These are phyloP conservation scores for Lamproptera curius DNA, from an alignment of 2,888 invertebrate genomes.

Conservation along the genomic window DNA sequence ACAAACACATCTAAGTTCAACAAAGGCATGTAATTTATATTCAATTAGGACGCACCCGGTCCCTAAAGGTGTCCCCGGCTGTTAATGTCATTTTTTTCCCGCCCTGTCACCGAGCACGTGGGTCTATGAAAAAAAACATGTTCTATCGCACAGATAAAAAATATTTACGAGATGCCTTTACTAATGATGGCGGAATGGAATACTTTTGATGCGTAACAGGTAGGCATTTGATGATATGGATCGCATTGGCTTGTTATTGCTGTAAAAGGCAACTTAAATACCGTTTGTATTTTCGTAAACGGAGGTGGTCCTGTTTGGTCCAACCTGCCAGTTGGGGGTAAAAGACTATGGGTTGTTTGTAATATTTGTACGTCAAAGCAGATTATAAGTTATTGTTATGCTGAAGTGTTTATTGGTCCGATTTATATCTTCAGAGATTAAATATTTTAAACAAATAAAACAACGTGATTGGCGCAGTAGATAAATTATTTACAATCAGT, in stretches of 20 bases:
- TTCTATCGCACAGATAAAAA: conserved; percentile 17
- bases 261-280: neutral
- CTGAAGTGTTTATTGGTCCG: neutral
- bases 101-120: conserved; percentile 20
- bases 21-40: conserved; percentile 38
- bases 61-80: conserved; percentile 29
- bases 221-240: conserved; percentile 1
- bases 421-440: no score
- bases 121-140: conserved; percentile 11
- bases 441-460: no score
- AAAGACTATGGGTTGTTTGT: neutral
- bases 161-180: conserved; percentile 6
- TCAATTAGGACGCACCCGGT: conserved; percentile 44
- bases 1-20: conserved; percentile 13
- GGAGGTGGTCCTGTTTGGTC: neutral
- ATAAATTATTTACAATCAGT: no score
- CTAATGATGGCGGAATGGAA: conserved; percentile 2
- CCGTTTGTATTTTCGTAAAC: no score
- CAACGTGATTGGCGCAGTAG: no score
- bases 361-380: neutral
- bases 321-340: neutral
- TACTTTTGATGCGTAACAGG: neutral
- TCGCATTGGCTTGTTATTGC: neutral
- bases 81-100: conserved; percentile 29
- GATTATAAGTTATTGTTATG: neutral